A percentile compares a stretch with the other conserved stretches of the same genome.
These are phyloP conservation scores for Petrocephalus sullivani DNA, from an alignment of 2,797 vertebrate species.

Conservation along the genomic window DNA sequence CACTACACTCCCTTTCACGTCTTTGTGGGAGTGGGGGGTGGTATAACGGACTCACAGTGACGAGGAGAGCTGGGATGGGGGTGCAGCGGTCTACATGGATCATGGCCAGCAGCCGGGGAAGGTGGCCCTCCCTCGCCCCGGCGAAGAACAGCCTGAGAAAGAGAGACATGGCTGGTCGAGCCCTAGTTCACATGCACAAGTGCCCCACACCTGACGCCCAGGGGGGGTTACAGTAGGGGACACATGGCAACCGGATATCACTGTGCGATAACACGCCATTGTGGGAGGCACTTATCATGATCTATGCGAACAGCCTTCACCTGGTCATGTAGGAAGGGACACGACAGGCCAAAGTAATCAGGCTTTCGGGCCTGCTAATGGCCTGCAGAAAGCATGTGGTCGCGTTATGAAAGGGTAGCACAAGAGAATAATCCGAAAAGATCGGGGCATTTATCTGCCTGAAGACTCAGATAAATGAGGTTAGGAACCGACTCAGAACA, in stretches of 20 bases:
- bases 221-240: not conserved
- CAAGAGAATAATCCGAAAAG: not conserved
- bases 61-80: slow-evolving; percentile 68
- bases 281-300: not conserved
- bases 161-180: not conserved
- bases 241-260: not conserved
- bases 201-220: not conserved
- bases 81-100: slow-evolving; percentile 68
- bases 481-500: not conserved
- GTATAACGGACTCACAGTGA: slow-evolving; percentile 57
- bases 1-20: not conserved
- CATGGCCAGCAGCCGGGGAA: slow-evolving; percentile 70
- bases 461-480: not conserved
- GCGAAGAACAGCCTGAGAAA: slow-evolving; percentile 66
- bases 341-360: not conserved
- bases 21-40: not conserved
- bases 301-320: not conserved
- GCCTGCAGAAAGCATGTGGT: not conserved
- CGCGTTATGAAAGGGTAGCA: not conserved
- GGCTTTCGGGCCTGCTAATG: not conserved
- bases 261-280: not conserved
- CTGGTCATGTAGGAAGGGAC: not conserved
- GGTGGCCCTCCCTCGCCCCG: slow-evolving; percentile 70
- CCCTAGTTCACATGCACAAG: not conserved
- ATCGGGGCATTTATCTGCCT: not conserved